phyloP scores from a whole-genome alignment of 2,113 vertebrate species.

The Larimichthys crocea region DNA sequence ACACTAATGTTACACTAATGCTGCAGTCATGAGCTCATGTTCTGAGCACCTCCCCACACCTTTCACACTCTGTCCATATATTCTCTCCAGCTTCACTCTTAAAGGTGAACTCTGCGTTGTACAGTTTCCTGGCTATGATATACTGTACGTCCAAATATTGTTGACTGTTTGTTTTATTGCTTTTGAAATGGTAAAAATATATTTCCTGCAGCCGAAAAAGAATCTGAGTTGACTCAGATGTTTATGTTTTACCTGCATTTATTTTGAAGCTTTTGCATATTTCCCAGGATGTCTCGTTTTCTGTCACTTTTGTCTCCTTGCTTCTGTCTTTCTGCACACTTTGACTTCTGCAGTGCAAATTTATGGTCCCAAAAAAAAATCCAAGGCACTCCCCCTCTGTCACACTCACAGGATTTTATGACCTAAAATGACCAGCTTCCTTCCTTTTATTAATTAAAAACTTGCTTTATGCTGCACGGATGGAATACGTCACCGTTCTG shows the following conservation, averaged over 20 bases:
- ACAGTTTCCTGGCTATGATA: slow-evolving; percentile 18
- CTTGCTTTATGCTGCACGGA: not conserved
- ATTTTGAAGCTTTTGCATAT: not conserved
- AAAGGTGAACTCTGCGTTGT: slow-evolving; percentile 28
- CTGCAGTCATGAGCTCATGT: slow-evolving; percentile 72
- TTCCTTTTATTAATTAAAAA: slow-evolving; percentile 32
- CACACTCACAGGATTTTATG: slow-evolving; percentile 10
- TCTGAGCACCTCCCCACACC: slow-evolving; percentile 15
- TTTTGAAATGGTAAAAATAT: not conserved
- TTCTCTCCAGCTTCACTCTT: slow-evolving; percentile 46
- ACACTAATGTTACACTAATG: slow-evolving; percentile 62
- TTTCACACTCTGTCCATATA: slow-evolving; percentile 46
- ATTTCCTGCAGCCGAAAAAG: not conserved
- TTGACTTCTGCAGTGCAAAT: not conserved
- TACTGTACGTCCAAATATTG: slow-evolving; percentile 8
- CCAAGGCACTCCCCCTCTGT: not conserved
- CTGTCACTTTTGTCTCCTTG: not conserved
- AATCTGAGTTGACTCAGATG: not conserved
- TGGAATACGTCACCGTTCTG: slow-evolving; percentile 1
- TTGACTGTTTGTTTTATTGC: slow-evolving; percentile 23
- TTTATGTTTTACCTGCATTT: not conserved
- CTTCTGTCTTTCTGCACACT: not conserved
- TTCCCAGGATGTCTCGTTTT: not conserved
- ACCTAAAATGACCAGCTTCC: slow-evolving; percentile 21
- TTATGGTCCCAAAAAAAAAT: not conserved